A percentile compares a stretch with the other conserved stretches of the same genome.
These are phyloP conservation scores for Papilio dardanus DNA, from an alignment of 1,140 invertebrate genomes.

Conservation along the genomic window DNA sequence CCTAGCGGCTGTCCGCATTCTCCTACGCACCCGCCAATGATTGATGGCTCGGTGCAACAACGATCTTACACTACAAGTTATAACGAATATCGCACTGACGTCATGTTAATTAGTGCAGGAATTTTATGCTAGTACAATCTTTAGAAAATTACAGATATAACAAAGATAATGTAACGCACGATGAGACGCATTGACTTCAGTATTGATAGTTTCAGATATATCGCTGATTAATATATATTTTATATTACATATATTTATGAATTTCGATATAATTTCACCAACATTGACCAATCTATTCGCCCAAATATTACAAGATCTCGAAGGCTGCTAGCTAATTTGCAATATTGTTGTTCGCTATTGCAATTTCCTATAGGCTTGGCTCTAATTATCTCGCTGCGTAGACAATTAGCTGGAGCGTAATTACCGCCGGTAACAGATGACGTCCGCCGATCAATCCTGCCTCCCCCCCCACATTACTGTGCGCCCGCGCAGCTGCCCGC, in stretches of 20 bases:
- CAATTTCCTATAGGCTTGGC: slow-evolving; percentile 4
- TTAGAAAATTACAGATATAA: neutral
- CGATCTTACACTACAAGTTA: slow-evolving; percentile 13
- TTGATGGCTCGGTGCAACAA: slow-evolving; percentile 2
- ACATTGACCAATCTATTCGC: neutral
- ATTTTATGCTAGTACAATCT: neutral
- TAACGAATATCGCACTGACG: slow-evolving; percentile 2
- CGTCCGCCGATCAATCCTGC: slow-evolving; percentile 45
- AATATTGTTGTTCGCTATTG: neutral
- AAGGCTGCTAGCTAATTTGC: neutral
- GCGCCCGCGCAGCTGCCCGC: neutral
- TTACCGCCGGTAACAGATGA: slow-evolving; percentile 46
- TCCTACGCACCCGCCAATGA: neutral
- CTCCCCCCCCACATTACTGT: neutral
- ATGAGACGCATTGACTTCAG: neutral
- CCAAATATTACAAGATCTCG: neutral
- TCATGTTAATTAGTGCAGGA: slow-evolving; percentile 2
- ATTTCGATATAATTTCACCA: neutral
- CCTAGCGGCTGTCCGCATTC: neutral
- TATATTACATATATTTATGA: neutral
- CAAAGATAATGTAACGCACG: neutral
- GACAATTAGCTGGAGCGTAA: slow-evolving; percentile 53
- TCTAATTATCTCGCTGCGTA: slow-evolving; percentile 33
- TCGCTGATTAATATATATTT: neutral
- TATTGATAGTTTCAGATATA: neutral